Conservation (phyloP, 2,888 invertebrate species). For the Timema cristinae region DNA sequence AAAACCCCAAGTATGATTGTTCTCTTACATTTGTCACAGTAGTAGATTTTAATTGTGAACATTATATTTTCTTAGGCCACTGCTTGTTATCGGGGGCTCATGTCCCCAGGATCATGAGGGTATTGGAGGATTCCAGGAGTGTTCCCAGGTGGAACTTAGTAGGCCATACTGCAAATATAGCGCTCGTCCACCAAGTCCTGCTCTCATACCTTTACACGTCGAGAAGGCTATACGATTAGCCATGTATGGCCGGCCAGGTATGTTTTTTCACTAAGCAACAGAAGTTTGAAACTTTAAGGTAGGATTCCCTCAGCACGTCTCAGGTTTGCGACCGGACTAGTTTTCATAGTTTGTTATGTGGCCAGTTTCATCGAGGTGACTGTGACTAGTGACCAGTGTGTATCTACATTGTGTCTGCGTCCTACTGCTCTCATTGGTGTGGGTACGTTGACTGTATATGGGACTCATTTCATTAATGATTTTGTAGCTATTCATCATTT, state of each 20-base stretch:
- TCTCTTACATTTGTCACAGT: background rate
- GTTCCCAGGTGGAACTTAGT: conserved; percentile 82
- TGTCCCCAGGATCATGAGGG: conserved; percentile 90
- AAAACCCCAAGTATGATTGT: background rate
- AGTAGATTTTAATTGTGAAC: background rate
- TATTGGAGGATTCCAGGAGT: conserved; percentile 95
- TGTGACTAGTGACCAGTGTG: too few relatives aligned
- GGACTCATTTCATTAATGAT: too few relatives aligned
- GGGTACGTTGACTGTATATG: too few relatives aligned
- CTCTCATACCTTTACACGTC: conserved; percentile 82
- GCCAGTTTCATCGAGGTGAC: too few relatives aligned
- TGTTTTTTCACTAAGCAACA: background rate
- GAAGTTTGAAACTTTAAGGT: too few relatives aligned
- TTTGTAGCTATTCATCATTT: too few relatives aligned
- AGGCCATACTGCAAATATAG: conserved; percentile 90
- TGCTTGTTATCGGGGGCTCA: conserved; percentile 89
- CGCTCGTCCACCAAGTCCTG: conserved; percentile 76
- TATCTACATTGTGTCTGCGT: too few relatives aligned
- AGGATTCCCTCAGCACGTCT: too few relatives aligned
- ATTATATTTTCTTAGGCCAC: conserved; percentile 55
- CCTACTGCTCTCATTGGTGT: too few relatives aligned
- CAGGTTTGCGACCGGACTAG: too few relatives aligned
- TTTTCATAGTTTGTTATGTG: too few relatives aligned
- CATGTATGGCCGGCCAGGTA: conserved; percentile 82
- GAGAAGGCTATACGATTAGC: conserved; percentile 86